A percentile compares a stretch with the other conserved stretches of the same genome.
Evolutionary conservation across 2,797 vertebrate species (phyloP).

Genomic region (Alexandromys oeconomus): DNA sequence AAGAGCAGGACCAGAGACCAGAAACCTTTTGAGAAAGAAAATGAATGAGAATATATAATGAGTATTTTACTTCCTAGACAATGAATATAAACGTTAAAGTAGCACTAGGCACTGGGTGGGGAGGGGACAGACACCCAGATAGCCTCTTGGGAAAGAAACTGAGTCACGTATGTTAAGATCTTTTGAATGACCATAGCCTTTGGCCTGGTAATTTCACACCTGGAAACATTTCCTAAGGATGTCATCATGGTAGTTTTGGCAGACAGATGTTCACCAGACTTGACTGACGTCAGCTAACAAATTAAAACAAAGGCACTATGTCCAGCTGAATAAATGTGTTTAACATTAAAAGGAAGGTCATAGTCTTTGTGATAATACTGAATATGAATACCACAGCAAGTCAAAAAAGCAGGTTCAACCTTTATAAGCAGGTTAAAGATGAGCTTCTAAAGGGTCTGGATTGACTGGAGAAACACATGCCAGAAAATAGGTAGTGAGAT

Average conservation of each 20-base stretch:
- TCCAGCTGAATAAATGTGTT: too few species aligned
- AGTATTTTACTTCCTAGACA: neutral
- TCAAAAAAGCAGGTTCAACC: neutral
- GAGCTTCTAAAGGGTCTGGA: neutral
- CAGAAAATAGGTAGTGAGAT: neutral
- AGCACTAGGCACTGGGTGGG: fast-evolving
- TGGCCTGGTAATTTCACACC: neutral
- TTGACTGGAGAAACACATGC: neutral
- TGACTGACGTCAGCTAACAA: fast-evolving
- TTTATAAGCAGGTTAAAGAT: neutral
- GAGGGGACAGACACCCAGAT: fast-evolving
- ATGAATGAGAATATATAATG: neutral
- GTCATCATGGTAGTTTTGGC: neutral
- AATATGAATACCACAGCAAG: neutral
- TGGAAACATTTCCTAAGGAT: neutral
- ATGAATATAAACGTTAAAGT: fast-evolving
- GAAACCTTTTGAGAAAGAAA: neutral
- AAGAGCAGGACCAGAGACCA: neutral
- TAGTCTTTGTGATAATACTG: neutral
- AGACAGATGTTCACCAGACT: fast-evolving
- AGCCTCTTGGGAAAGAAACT: neutral
- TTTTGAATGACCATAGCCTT: neutral
- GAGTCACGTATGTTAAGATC: neutral
- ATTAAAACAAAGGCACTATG: fast-evolving
- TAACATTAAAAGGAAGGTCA: neutral